Evolutionary conservation across 1,140 invertebrate genomes (phyloP).

Genomic region (Anoplophora glabripennis): DNA sequence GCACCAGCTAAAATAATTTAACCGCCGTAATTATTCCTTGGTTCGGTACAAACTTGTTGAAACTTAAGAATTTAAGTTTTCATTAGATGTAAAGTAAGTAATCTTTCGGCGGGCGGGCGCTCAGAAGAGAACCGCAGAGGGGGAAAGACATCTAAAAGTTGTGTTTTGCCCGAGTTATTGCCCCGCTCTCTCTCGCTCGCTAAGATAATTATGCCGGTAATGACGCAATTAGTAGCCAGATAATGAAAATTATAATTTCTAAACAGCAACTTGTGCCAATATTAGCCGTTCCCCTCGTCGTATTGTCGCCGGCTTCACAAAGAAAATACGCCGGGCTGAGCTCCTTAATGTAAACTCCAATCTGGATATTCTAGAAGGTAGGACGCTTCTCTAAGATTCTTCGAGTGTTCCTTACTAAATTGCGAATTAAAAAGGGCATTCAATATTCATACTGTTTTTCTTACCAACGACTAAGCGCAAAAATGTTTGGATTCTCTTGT

Average conservation of each 20-base stretch:
- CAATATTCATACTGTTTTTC: too few relatives aligned
- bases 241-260: conserved; percentile 40
- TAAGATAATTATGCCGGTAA: conserved; percentile 38
- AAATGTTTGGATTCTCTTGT: too few relatives aligned
- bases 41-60: conserved; percentile 20
- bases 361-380: too few relatives aligned
- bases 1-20: too few relatives aligned
- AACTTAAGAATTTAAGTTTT: conserved; percentile 27
- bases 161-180: conserved; percentile 19
- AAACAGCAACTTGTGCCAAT: conserved; percentile 32
- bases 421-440: too few relatives aligned
- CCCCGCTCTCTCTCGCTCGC: conserved; percentile 25
- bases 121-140: background rate
- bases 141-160: conserved; percentile 25
- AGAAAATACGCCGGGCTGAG: background rate
- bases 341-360: too few relatives aligned
- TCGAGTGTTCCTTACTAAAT: too few relatives aligned
- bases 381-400: too few relatives aligned
- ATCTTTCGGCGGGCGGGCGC: conserved; percentile 13
- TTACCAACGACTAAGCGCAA: too few relatives aligned
- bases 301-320: conserved; percentile 17
- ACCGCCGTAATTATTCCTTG: background rate
- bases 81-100: conserved; percentile 28
- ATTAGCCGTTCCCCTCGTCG: conserved; percentile 19
- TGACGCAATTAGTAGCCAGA: conserved; percentile 36